Evolutionary conservation across 2,797 vertebrate genomes (phyloP), one percentile per base, ranked within the genome.

Genomic region (Sebastes diaconus): DNA sequence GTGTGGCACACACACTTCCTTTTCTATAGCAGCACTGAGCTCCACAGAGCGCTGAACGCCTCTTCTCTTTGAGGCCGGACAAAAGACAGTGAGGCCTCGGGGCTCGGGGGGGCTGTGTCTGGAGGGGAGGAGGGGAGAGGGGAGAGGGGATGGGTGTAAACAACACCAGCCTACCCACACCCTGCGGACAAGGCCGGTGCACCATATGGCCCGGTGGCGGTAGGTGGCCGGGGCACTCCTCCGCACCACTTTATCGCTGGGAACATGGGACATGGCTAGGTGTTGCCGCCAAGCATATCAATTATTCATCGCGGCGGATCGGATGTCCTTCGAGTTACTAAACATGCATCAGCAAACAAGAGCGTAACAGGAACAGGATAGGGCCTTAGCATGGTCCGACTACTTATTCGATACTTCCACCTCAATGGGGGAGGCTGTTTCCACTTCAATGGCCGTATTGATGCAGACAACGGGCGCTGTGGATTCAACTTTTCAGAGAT

Each of bases 321-420:
- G 18, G 82, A 84, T 95, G 92, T 91, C 92, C 82, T 27, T 83
- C 6, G 29, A 91, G 87, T 94, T 90, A 92, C 93, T 88, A 91
- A 93, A 94, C 94, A 94, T 85, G 90, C 93, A 93, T 85, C 93
- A 87, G 92, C 89, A 92, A 94, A 94, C 92, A 93, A 88, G 84
- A 88, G 86, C 32, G 59, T 75, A 90, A 84, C 87, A 88, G 92
- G 85, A 94, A 94, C 34, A 81, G 79, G 92, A 94, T 85, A 87
- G 83, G 91, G 79, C 74, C 79, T 54, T 11, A 32, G 84, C 73
- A 34, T 27, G 77, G 83, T 8, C 72, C 55, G 18, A 54, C 77
- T 83, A 90, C 90, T 87, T 90, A 91, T 86, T 85, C 46, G 55
- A 93, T 94, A 90, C 90, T 88, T 91, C 90, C 86, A 91, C 83